Base-by-base conservation (phyloP, 2,113 vertebrate genomes). In the Coturnix japonica region DNA sequence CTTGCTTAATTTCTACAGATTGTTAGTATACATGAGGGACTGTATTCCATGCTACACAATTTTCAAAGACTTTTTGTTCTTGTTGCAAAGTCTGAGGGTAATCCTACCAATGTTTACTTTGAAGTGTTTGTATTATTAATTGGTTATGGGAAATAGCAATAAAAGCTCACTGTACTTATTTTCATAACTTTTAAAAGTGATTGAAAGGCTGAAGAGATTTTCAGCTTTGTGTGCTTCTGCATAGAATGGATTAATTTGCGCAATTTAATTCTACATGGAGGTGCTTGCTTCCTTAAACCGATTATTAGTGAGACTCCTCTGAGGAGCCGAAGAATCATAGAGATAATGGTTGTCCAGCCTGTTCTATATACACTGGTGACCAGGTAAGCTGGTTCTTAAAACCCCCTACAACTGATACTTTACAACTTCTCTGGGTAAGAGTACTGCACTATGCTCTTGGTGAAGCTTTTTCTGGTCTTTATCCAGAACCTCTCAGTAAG, bases 61-160 rank as follows among this genome's bases (percentile, higher is more conserved):
- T 90, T 91, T 47, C 60, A 81, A 46, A 86, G 47, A 5, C 30
- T 90, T 88, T 71, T 69, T 84, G 37, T 49, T 85, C 21, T 41
- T 79, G 1, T 43, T 64, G 33, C 43, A 75, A 64, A 56, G 13
- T 44, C 26, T 85, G 37, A 70, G 37, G 16, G 60, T 93, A 56
- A 70, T 81, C 41, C 43, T 90, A 46, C 13, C 54, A 69, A 37
- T 59, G 18, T 39, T 78, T 69, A 15, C 9, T 39, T 81, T 60
- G 81, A 90, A 82, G 35, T 20, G 10, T 72, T 87, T 87, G 13
- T 57, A 25, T 41, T 66, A 53, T 16, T 75, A 69, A 85, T 31
- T n/a, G 26, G 3, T 61, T 73, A 61, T 35, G 26, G 57, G 56
- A 82, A 85, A 85, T 6, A 76, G 15, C 17, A 56, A 31, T 26